Evolutionary conservation across 64 coral and sea anemone species (phyloP).

Genomic region (Montipora cactus): DNA sequence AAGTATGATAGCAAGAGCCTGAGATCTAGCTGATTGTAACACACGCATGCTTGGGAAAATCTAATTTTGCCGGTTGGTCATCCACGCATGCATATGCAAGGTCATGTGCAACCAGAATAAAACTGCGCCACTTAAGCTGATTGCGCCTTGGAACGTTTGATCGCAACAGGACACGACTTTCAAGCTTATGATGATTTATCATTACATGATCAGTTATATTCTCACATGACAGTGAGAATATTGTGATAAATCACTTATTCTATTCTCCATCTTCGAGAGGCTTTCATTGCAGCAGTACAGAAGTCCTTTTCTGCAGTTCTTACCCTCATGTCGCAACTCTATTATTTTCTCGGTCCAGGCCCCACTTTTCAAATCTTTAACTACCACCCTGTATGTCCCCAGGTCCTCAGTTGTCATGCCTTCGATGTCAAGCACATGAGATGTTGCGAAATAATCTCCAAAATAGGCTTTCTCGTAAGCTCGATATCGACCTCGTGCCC

Average conservation of each 20-base stretch:
- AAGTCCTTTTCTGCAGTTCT: background rate
- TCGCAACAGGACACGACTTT: background rate
- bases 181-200: background rate
- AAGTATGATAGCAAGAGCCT: too few species aligned
- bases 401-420: slow-evolving; percentile 51
- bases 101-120: too few species aligned
- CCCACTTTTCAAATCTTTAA: slow-evolving; percentile 28
- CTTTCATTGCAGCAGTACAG: background rate
- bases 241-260: too few species aligned
- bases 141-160: too few species aligned
- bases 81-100: too few species aligned
- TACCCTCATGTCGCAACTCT: slow-evolving; percentile 85
- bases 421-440: slow-evolving; percentile 81
- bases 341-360: slow-evolving; percentile 76
- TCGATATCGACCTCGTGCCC: slow-evolving; percentile 53
- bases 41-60: too few species aligned
- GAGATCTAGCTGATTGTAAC: too few species aligned
- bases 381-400: slow-evolving; percentile 81
- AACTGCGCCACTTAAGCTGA: too few species aligned
- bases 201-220: background rate
- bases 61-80: too few species aligned
- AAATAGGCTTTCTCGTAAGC: slow-evolving; percentile 79
- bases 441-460: slow-evolving; percentile 71
- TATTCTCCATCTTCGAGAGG: too few species aligned
- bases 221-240: background rate